Conservation (phyloP, 2,797 vertebrate species). For the Adelosebastes latens region DNA sequence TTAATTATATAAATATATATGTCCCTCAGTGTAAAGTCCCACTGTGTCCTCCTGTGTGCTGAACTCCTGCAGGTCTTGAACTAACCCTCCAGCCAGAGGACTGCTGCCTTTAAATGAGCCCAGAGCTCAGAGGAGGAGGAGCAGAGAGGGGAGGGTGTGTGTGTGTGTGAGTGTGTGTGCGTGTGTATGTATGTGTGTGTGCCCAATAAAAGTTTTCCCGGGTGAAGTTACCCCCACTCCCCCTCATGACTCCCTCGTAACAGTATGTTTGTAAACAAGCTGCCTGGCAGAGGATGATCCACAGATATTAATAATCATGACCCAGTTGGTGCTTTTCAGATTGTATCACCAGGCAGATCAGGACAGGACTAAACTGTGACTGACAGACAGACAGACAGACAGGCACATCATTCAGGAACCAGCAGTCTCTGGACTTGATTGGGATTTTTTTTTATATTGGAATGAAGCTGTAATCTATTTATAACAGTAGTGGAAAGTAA, state of each 20-base stretch:
- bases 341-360: slow-evolving; percentile 52
- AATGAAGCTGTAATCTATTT: neutral
- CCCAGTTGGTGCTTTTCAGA: neutral
- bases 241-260: slow-evolving; percentile 47
- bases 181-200: neutral
- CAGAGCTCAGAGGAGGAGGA: slow-evolving; percentile 53
- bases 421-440: neutral
- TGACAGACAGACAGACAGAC: neutral
- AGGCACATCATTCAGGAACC: too few species aligned
- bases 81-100: neutral
- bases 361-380: neutral
- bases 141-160: neutral
- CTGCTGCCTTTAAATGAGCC: slow-evolving; percentile 67
- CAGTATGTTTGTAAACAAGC: slow-evolving; percentile 79
- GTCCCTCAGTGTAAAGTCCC: slow-evolving; percentile 2
- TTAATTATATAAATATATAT: neutral
- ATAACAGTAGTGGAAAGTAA: neutral
- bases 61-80: slow-evolving; percentile 1
- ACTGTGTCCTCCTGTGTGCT: neutral
- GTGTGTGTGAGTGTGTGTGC: neutral
- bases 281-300: slow-evolving; percentile 24
- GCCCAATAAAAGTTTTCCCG: neutral
- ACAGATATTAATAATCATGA: slow-evolving; percentile 61
- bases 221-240: slow-evolving; percentile 41
- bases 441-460: neutral